These are phyloP conservation scores for Drosophila lacteicornis DNA, from an alignment of 1,140 invertebrate species.

Conservation along the genomic window DNA sequence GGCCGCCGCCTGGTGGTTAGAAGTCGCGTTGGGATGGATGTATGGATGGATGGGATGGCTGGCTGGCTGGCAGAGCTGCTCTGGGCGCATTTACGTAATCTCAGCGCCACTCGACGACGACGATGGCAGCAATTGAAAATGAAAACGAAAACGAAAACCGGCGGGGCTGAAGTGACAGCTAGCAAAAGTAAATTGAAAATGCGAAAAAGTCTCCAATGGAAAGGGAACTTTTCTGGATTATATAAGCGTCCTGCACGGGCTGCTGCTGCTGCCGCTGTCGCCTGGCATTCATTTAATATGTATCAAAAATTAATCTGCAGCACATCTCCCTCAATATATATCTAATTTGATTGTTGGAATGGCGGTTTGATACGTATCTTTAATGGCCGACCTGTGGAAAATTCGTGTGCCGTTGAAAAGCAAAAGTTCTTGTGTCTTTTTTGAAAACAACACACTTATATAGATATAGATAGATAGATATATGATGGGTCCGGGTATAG, in stretches of 20 bases:
- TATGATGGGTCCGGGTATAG: conserved; percentile 15
- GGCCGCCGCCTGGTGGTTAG: conserved; percentile 17
- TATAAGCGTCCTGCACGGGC: conserved; percentile 25
- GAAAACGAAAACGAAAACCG: conserved; percentile 52
- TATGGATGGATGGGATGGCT: conserved; percentile 8
- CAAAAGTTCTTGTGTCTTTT: conserved; percentile 33
- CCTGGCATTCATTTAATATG: conserved; percentile 25
- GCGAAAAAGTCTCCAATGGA: conserved; percentile 17
- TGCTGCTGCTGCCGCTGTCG: not conserved
- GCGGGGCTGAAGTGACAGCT: conserved; percentile 29
- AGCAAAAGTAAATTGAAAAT: conserved; percentile 54
- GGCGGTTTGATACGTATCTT: conserved; percentile 36
- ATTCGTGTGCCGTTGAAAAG: conserved; percentile 54
- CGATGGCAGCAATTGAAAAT: conserved; percentile 61
- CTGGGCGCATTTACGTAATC: conserved; percentile 71
- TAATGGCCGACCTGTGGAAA: conserved; percentile 42
- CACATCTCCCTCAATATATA: conserved; percentile 16
- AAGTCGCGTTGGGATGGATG: conserved; percentile 19
- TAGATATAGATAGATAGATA: conserved; percentile 12
- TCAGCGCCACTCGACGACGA: conserved; percentile 55
- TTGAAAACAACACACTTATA: conserved; percentile 39
- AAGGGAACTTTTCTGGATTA: conserved; percentile 42
- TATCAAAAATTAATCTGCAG: conserved; percentile 38
- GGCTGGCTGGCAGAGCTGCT: conserved; percentile 41
- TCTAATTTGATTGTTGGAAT: conserved; percentile 47